These are phyloP conservation scores for Pangasius djambal DNA, from an alignment of 2,797 vertebrate genomes.

Conservation along the genomic window DNA sequence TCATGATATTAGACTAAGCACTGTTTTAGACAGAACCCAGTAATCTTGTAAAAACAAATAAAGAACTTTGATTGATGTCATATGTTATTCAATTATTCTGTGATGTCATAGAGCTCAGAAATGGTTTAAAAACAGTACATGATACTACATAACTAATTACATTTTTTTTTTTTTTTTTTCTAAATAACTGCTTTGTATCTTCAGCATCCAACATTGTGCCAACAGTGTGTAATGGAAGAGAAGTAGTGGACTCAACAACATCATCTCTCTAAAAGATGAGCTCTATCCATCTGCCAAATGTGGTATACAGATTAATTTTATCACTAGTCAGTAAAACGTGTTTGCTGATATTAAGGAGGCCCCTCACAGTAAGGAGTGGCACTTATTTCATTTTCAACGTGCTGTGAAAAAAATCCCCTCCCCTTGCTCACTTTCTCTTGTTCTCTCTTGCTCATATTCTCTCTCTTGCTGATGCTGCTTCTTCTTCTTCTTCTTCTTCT, in stretches of 20 bases:
- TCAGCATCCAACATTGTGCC: slow-evolving; percentile 81
- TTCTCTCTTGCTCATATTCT: neutral
- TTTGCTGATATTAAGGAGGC: slow-evolving; percentile 20
- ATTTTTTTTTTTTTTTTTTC: neutral
- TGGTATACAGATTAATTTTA: slow-evolving; percentile 74
- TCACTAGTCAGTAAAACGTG: slow-evolving; percentile 45
- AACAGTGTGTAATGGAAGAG: slow-evolving; percentile 85
- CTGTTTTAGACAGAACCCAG: too few relatives aligned
- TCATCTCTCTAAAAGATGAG: slow-evolving; percentile 80
- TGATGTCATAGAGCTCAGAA: neutral
- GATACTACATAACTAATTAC: neutral
- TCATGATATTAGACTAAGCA: neutral
- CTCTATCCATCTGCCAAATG: slow-evolving; percentile 70
- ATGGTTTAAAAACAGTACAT: neutral
- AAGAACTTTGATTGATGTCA: neutral
- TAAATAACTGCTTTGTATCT: slow-evolving; percentile 60
- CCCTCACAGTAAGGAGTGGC: slow-evolving; percentile 65
- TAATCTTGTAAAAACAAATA: neutral
- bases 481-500: neutral
- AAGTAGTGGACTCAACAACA: slow-evolving; percentile 87
- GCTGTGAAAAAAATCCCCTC: slow-evolving; percentile 72
- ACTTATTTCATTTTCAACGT: slow-evolving; percentile 74
- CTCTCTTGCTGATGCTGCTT: neutral
- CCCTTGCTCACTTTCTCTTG: neutral
- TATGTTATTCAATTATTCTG: neutral